Evolutionary conservation across 2,888 invertebrate species (phyloP).

Genomic region (Aromia moschata): DNA sequence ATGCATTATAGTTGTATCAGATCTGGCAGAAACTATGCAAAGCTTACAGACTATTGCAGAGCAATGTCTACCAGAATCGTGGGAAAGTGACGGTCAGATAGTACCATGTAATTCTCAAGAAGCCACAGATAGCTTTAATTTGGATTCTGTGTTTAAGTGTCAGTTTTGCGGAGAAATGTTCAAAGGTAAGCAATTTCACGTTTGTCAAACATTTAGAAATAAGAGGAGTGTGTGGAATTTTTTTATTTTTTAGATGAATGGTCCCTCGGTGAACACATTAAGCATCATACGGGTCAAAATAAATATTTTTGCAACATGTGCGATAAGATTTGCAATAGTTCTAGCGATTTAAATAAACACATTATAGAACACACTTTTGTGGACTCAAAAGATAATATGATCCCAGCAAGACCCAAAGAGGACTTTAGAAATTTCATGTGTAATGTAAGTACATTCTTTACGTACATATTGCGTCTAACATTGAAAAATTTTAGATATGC

Average conservation of each 20-base stretch:
- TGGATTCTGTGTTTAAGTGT: constrained; percentile 56
- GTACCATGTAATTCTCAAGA: constrained; percentile 52
- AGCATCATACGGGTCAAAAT: constrained; percentile 56
- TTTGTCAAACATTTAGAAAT: too few species aligned
- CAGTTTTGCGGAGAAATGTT: constrained; percentile 59
- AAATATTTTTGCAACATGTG: constrained; percentile 58
- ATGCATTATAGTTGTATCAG: constrained; percentile 48
- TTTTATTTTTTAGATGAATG: constrained; percentile 60
- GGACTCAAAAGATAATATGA: constrained; percentile 36
- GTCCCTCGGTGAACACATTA: constrained; percentile 58
- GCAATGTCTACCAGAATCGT: constrained; percentile 60
- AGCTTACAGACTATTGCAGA: constrained; percentile 61
- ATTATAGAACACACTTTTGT: constrained; percentile 48
- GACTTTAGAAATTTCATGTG: constrained; percentile 46
- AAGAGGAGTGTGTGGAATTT: too few species aligned
- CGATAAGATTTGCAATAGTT: constrained; percentile 52
- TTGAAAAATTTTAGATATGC: constrained; percentile 52
- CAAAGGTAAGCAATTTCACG: constrained; percentile 55
- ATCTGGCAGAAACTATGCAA: constrained; percentile 61
- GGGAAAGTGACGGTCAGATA: constrained; percentile 58
- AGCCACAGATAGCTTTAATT: constrained; percentile 51
- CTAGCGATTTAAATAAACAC: constrained; percentile 54
- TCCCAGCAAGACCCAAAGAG: constrained; percentile 19
- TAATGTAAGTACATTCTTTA: constrained; percentile 46
- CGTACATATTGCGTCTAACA: neutral